Conservation (phyloP, 2,888 invertebrate species). For the Macaria notata region DNA sequence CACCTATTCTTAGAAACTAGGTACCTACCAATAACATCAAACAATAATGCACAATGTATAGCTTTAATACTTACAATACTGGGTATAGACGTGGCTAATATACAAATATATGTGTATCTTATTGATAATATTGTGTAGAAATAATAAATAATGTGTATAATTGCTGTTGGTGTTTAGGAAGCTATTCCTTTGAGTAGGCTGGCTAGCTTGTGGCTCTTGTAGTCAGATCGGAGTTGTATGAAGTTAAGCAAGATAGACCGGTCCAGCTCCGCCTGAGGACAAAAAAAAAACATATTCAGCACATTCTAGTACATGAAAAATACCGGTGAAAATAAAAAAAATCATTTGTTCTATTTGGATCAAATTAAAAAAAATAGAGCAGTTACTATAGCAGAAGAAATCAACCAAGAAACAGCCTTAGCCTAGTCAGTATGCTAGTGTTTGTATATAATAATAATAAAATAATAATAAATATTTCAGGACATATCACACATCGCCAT, state of each 20-base stretch:
- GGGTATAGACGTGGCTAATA: slow-evolving; percentile 23
- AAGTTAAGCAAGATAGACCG: slow-evolving; percentile 94
- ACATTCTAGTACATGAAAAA: background rate
- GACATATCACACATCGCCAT: too few relatives aligned
- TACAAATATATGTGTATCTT: slow-evolving; percentile 12
- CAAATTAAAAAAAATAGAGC: too few relatives aligned
- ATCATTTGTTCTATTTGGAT: too few relatives aligned
- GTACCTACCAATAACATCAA: slow-evolving; percentile 1
- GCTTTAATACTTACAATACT: slow-evolving; percentile 44
- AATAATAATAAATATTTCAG: too few relatives aligned
- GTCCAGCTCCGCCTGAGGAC: slow-evolving; percentile 92
- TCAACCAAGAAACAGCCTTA: too few relatives aligned
- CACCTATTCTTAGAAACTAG: slow-evolving; percentile 2
- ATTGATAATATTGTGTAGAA: slow-evolving; percentile 11
- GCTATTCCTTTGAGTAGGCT: slow-evolving; percentile 83
- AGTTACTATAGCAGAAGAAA: too few relatives aligned
- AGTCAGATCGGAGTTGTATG: slow-evolving; percentile 96
- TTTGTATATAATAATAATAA: too few relatives aligned
- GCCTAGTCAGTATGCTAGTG: too few relatives aligned
- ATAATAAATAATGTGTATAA: slow-evolving; percentile 18
- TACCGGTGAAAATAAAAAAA: too few relatives aligned
- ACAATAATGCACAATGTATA: slow-evolving; percentile 15
- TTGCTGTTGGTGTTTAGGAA: slow-evolving; percentile 36
- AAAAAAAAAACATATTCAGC: slow-evolving; percentile 51
- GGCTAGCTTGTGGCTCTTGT: slow-evolving; percentile 92